Evolutionary conservation across 2,113 vertebrate genomes (phyloP).

Genomic region (Choloepus hoffmanni): DNA sequence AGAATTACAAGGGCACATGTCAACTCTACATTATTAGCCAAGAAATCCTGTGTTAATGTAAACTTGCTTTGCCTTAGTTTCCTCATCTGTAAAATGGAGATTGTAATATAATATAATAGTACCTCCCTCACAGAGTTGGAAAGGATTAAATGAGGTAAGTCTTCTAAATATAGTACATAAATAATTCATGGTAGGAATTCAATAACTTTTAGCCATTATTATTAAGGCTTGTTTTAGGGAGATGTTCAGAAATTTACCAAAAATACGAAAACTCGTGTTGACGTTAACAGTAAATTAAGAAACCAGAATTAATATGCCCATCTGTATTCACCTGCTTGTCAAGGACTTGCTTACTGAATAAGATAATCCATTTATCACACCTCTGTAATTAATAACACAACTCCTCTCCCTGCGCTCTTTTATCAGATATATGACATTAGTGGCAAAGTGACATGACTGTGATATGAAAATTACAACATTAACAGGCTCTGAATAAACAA

Average conservation of each 20-base stretch:
- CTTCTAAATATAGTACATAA: not conserved
- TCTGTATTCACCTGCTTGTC: constrained; percentile 29
- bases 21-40: not conserved
- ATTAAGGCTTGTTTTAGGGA: constrained; percentile 5
- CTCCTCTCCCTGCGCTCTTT: constrained; percentile 69
- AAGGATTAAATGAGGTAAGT: not conserved
- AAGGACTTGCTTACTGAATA: constrained; percentile 73
- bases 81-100: not conserved
- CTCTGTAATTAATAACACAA: constrained; percentile 76
- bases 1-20: not conserved
- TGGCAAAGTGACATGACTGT: constrained; percentile 74
- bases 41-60: not conserved
- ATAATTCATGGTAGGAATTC: not conserved
- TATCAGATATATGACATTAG: constrained; percentile 74
- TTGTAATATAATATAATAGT: not conserved
- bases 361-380: constrained; percentile 74
- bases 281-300: not conserved
- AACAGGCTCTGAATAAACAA: constrained; percentile 72
- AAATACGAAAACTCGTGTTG: not conserved
- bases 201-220: constrained; percentile 1
- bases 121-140: not conserved
- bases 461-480: constrained; percentile 79
- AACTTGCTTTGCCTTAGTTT: not conserved
- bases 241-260: constrained; percentile 34
- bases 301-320: constrained; percentile 43